Evolutionary conservation across 2,797 vertebrate genomes (phyloP).

Genomic region (Hephaestus fuliginosus): DNA sequence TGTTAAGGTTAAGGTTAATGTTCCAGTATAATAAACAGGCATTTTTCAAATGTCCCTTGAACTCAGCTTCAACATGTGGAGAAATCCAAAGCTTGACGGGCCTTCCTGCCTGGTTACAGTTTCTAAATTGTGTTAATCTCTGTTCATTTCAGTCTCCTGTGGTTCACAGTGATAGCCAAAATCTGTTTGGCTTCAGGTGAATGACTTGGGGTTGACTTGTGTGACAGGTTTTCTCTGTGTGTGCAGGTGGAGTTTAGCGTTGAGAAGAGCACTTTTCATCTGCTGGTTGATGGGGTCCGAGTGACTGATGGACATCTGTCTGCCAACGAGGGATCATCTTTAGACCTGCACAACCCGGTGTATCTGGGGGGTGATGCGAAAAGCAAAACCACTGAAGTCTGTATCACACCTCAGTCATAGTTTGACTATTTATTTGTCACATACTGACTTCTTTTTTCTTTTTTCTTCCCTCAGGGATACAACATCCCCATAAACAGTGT

Average conservation of each 20-base stretch:
- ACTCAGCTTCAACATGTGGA: neutral
- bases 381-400: slow-evolving; percentile 56
- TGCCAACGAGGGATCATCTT: slow-evolving; percentile 68
- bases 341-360: slow-evolving; percentile 77
- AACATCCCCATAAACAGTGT: slow-evolving; percentile 83
- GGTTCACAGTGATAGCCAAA: neutral
- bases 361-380: slow-evolving; percentile 83
- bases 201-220: neutral
- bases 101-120: neutral
- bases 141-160: neutral
- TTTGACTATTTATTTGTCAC: neutral
- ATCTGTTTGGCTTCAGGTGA: neutral
- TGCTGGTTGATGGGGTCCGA: slow-evolving; percentile 88
- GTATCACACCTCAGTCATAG: slow-evolving; percentile 3
- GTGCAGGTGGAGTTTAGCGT: slow-evolving; percentile 86
- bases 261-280: slow-evolving; percentile 74
- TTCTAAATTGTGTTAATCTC: neutral
- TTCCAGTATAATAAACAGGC: too few relatives aligned
- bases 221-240: slow-evolving; percentile 17
- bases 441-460: neutral
- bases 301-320: slow-evolving; percentile 80
- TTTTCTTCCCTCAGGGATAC: slow-evolving; percentile 71
- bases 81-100: neutral
- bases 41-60: too few relatives aligned
- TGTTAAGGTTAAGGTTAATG: too few relatives aligned